These are phyloP conservation scores for Epinotia demarniana DNA, from an alignment of 2,888 invertebrate species.

Conservation along the genomic window DNA sequence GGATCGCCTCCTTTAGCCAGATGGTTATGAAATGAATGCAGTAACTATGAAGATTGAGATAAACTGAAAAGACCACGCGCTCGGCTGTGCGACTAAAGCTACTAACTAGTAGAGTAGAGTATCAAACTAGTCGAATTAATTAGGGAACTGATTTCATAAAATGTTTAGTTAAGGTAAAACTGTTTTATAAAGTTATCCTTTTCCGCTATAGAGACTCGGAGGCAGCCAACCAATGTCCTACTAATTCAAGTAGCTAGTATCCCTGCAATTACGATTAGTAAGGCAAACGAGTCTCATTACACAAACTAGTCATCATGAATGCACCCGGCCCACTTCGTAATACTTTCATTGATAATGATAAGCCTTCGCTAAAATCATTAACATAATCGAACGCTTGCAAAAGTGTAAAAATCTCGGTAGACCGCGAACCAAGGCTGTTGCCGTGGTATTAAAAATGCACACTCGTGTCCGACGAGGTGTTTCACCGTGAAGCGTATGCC, in stretches of 20 bases:
- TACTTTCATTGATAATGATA: constrained; percentile 46
- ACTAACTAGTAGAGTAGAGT: background rate
- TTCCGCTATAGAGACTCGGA: background rate
- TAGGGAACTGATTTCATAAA: background rate
- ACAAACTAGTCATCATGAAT: constrained; percentile 29
- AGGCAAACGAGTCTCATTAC: constrained; percentile 13
- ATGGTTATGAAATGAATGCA: constrained; percentile 13
- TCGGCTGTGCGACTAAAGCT: background rate
- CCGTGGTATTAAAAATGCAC: constrained; percentile 54
- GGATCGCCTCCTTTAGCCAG: constrained; percentile 1
- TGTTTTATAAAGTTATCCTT: background rate
- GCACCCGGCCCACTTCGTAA: constrained; percentile 23
- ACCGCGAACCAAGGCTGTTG: constrained; percentile 64
- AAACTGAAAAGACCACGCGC: background rate
- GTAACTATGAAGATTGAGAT: background rate
- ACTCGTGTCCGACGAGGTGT: constrained; percentile 56
- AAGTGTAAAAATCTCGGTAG: constrained; percentile 54
- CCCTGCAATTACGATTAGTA: constrained; percentile 1
- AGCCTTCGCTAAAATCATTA: constrained; percentile 46
- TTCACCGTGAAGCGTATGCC: constrained; percentile 54
- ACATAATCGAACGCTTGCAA: constrained; percentile 49
- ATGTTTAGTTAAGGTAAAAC: background rate
- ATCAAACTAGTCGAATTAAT: background rate
- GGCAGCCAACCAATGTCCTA: background rate
- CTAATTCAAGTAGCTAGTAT: background rate